A percentile compares a stretch with the other conserved stretches of the same genome.
phyloP scores from a whole-genome alignment of 2,888 invertebrate genomes.

The Drosophila paranaensis region DNA sequence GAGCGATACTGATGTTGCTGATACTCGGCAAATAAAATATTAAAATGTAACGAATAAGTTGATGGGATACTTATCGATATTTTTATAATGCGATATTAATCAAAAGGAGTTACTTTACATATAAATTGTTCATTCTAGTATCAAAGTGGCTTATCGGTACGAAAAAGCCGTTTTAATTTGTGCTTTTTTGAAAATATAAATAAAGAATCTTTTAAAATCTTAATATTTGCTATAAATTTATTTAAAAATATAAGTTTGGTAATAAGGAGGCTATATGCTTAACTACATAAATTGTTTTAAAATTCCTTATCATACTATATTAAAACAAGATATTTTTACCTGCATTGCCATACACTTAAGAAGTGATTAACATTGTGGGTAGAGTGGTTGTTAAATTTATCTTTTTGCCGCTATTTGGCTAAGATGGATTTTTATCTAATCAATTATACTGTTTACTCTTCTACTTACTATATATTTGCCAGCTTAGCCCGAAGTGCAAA shows the following conservation, averaged over 20 bases:
- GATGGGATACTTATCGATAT: constrained; percentile 16
- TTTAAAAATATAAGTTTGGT: neutral
- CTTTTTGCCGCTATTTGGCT: constrained; percentile 49
- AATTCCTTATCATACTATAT: neutral
- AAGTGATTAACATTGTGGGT: constrained; percentile 22
- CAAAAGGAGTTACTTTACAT: neutral
- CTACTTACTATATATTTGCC: constrained; percentile 39
- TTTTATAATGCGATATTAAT: neutral
- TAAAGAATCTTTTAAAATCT: neutral
- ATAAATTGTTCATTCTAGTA: neutral
- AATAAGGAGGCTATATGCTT: too few species aligned
- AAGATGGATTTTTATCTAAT: constrained; percentile 57
- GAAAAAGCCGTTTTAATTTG: neutral
- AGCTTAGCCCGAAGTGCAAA: constrained; percentile 16
- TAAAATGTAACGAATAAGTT: neutral
- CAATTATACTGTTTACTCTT: constrained; percentile 40
- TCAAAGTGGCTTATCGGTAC: neutral
- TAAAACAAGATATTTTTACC: neutral
- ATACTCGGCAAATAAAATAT: constrained; percentile 4
- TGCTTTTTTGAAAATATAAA: neutral
- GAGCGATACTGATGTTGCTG: constrained; percentile 17
- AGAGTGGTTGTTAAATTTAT: constrained; percentile 22
- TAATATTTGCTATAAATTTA: neutral
- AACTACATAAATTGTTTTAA: neutral
- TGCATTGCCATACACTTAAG: constrained; percentile 1